phyloP scores from a whole-genome alignment of 2,888 invertebrate genomes.

The Pelosia muscerda region DNA sequence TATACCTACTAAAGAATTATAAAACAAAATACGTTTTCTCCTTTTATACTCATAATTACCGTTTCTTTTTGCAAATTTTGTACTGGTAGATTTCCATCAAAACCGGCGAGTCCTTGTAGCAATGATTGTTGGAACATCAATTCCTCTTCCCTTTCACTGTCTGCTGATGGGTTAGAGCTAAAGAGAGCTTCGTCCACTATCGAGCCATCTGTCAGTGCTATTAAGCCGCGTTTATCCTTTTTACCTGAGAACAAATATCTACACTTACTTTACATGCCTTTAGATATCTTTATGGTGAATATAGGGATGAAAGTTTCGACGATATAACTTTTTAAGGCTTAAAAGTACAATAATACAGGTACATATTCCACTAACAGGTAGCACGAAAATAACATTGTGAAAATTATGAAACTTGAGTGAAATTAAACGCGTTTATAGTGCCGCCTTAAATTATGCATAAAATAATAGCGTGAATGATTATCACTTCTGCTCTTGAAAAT shows the following conservation, averaged over 20 bases:
- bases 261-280: neutral
- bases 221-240: slow-evolving; percentile 89
- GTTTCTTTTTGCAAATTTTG: slow-evolving; percentile 88
- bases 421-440: too few species aligned
- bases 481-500: too few species aligned
- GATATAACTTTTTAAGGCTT: too few species aligned
- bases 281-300: neutral
- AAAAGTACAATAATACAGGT: too few species aligned
- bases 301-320: neutral
- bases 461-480: too few species aligned
- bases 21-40: neutral
- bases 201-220: slow-evolving; percentile 89
- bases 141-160: slow-evolving; percentile 68
- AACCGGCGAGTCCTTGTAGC: slow-evolving; percentile 89
- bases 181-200: slow-evolving; percentile 88
- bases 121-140: slow-evolving; percentile 84
- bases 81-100: slow-evolving; percentile 88
- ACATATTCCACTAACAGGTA: too few species aligned
- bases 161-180: slow-evolving; percentile 70
- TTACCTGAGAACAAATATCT: slow-evolving; percentile 68
- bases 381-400: too few species aligned
- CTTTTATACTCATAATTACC: slow-evolving; percentile 63
- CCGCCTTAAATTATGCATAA: too few species aligned
- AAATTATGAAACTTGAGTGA: too few species aligned
- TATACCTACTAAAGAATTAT: too few species aligned